Percentiles rank a stretch among this genome's conserved stretches.
Evolutionary conservation across 1,140 invertebrate genomes (phyloP).

Genomic region (Eupristina koningsbergeri): DNA sequence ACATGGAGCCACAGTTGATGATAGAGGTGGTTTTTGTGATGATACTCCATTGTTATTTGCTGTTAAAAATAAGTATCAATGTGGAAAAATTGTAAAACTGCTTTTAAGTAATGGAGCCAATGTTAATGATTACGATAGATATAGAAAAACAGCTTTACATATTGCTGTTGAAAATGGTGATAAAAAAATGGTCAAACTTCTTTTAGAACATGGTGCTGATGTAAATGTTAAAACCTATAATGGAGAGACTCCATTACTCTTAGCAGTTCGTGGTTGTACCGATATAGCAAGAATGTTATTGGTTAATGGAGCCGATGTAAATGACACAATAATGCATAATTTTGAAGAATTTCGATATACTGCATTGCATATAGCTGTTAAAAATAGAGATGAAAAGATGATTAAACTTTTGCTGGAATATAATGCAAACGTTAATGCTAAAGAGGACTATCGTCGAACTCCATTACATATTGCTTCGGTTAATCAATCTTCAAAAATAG

Average conservation of each 20-base stretch:
- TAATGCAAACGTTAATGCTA: slow-evolving; percentile 40
- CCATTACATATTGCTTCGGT: slow-evolving; percentile 45
- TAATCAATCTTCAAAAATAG: slow-evolving; percentile 32
- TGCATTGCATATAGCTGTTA: slow-evolving; percentile 43
- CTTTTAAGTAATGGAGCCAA: slow-evolving; percentile 37
- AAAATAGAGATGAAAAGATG: slow-evolving; percentile 49
- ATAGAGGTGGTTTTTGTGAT: slow-evolving; percentile 39
- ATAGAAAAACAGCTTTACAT: slow-evolving; percentile 42
- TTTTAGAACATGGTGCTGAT: slow-evolving; percentile 36
- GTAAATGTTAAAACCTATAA: slow-evolving; percentile 45
- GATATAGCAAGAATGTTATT: slow-evolving; percentile 41
- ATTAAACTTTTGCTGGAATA: slow-evolving; percentile 36
- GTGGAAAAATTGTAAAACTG: slow-evolving; percentile 38
- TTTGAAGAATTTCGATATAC: slow-evolving; percentile 44
- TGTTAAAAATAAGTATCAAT: slow-evolving; percentile 39
- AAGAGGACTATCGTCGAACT: slow-evolving; percentile 41
- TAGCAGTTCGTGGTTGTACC: slow-evolving; percentile 23
- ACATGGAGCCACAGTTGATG: slow-evolving; percentile 41
- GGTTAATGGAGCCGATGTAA: slow-evolving; percentile 36
- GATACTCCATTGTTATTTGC: slow-evolving; percentile 41
- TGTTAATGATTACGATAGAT: slow-evolving; percentile 40
- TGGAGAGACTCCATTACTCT: slow-evolving; percentile 35
- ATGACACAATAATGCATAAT: slow-evolving; percentile 37
- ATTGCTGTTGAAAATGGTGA: slow-evolving; percentile 40
- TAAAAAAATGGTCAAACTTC: slow-evolving; percentile 40